phyloP scores from a whole-genome alignment of 2,113 vertebrate genomes.

The Centropus unirufus region DNA sequence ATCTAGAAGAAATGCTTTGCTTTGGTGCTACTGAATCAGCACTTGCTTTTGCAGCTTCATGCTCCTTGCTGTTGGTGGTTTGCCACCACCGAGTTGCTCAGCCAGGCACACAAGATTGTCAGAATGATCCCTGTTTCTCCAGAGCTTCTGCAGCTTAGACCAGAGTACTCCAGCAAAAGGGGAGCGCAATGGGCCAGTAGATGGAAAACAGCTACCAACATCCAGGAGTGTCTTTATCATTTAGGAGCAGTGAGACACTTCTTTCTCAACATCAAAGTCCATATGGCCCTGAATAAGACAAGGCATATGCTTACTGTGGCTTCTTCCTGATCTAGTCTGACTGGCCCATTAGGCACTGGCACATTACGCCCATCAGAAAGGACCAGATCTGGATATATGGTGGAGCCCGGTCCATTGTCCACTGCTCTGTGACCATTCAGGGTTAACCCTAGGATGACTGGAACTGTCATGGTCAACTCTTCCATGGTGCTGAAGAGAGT shows the following conservation, averaged over 20 bases:
- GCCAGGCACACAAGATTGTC: not conserved
- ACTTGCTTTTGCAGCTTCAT: not conserved
- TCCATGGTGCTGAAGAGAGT: not conserved
- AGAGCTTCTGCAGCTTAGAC: not conserved
- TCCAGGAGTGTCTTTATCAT: not conserved
- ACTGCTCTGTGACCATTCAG: not conserved
- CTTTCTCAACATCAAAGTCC: not conserved
- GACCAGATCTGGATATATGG: not conserved
- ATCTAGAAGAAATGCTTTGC: not conserved
- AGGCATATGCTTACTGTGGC: not conserved
- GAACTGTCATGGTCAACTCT: not conserved
- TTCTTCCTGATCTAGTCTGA: not conserved
- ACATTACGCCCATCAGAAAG: not conserved
- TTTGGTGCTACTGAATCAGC: not conserved
- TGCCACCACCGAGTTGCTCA: not conserved
- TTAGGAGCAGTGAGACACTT: not conserved
- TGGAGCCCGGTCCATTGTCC: not conserved
- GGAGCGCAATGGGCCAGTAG: not conserved
- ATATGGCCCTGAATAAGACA: not conserved
- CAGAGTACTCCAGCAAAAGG: not conserved
- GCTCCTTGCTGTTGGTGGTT: not conserved
- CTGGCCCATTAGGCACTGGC: not conserved
- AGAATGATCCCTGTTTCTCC: no score
- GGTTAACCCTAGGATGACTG: not conserved
- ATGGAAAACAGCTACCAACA: not conserved